Base-by-base conservation (phyloP, 2,888 invertebrate genomes). In the Unio pictorum region DNA sequence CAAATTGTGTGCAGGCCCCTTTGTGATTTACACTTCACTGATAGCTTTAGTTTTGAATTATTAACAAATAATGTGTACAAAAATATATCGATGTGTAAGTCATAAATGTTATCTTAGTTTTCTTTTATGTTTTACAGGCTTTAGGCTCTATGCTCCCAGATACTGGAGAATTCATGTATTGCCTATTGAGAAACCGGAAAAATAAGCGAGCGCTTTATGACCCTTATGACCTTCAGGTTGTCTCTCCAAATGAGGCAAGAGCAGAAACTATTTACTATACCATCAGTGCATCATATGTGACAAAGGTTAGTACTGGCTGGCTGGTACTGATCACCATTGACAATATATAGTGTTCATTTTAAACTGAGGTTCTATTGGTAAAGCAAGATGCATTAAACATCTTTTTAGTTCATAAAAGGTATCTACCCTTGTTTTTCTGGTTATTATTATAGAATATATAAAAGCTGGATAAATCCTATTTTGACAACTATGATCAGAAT, bases 161-260 rank as follows among this genome's bases (percentile, higher is more conserved):
- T 75, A 82, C 81, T 74, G 89, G 89, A 11, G 80, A 85, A 66
- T 89, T 89, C 82, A 80, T 87, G 28, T 89, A 89, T 72, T 88
- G 88, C 68, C 80, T 89, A 55, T 86, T 84, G 3, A 68, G 78
- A n/a, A 80, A 86, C 63, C 79, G 85, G 23, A 69, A 80, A 34
- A 75, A 86, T 30, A 79, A 72, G 17, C 73, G 84, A 61, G 83
- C 81, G 0, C 75, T 85, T 7, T 88, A 88, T 72, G 85, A 88
- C 75, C 89, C 89, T 0, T 89, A 88, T 75, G 87, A 89, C 73
- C 82, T 89, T 55, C 84, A 88, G 74, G 84, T 88, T 23, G 89
- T 89, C 45, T 87, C 88, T 1, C 82, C 88, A 11, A 82, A 88
- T 75, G 80, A 75, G 56, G 88, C 88, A 18, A 72, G 86, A 17